Evolutionary conservation across 2,888 invertebrate species (phyloP).

Genomic region (Lasioglossum zephyrum): DNA sequence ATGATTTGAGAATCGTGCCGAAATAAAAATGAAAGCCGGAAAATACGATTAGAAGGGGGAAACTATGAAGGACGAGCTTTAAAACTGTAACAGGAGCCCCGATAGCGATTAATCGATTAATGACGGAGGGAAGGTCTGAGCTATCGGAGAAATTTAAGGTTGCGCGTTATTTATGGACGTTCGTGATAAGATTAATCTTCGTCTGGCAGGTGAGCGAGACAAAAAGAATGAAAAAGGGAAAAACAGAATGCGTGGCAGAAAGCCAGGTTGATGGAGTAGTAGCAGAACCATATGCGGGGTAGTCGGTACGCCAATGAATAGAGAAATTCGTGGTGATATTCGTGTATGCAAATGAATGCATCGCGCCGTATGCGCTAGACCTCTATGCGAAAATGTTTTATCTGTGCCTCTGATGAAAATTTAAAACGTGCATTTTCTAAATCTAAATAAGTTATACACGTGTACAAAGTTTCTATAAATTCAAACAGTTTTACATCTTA

Average conservation of each 20-base stretch:
- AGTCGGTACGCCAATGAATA: conserved; percentile 16
- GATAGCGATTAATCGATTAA: conserved; percentile 8
- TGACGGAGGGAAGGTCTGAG: background rate
- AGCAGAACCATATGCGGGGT: background rate
- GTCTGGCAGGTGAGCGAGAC: background rate
- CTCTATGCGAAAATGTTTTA: background rate
- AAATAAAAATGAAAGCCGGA: background rate
- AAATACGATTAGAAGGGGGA: background rate
- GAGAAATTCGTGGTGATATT: background rate
- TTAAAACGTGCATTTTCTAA: too few species aligned
- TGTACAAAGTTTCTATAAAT: too few species aligned
- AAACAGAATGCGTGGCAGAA: conserved; percentile 4
- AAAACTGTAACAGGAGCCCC: background rate
- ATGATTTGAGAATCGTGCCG: background rate
- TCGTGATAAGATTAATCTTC: conserved; percentile 9
- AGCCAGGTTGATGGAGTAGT: conserved; percentile 7
- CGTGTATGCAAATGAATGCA: background rate
- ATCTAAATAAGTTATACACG: too few species aligned
- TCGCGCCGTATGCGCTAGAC: background rate
- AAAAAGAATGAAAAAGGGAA: background rate
- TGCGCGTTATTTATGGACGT: background rate
- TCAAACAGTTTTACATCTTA: too few species aligned
- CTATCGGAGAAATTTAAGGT: background rate
- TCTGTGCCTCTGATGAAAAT: too few species aligned
- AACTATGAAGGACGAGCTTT: background rate